Evolutionary conservation across 1,140 invertebrate species (phyloP).

Genomic region (Palaemon carinicauda): DNA sequence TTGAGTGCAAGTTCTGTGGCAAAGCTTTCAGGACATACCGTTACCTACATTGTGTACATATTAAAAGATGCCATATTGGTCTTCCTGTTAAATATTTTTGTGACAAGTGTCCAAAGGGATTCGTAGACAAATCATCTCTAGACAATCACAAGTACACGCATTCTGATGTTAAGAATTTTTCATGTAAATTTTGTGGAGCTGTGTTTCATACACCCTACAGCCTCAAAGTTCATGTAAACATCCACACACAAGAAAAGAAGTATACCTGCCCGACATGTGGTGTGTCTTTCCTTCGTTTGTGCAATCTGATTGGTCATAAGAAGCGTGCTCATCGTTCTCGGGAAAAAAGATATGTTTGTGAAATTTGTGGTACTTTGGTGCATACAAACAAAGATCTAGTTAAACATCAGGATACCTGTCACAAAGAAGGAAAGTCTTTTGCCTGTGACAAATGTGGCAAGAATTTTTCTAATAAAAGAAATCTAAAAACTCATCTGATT

Average conservation of each 20-base stretch:
- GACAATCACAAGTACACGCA: background rate
- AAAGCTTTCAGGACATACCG: constrained; percentile 4
- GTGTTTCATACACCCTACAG: background rate
- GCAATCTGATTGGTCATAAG: background rate
- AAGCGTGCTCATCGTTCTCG: background rate
- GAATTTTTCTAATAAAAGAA: background rate
- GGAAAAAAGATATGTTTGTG: background rate
- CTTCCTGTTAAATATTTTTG: background rate
- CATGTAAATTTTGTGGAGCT: background rate
- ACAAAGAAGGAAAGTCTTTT: background rate
- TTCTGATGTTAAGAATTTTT: background rate
- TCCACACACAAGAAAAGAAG: background rate
- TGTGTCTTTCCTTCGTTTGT: background rate
- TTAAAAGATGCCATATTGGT: background rate
- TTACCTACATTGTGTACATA: background rate
- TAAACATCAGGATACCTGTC: background rate
- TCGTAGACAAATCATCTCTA: background rate
- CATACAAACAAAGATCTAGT: background rate
- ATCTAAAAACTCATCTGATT: background rate
- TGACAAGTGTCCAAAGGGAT: background rate
- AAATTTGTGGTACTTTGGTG: background rate
- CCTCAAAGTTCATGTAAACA: background rate
- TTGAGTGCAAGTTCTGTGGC: background rate
- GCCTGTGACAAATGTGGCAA: background rate
- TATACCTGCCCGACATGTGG: background rate